Evolutionary conservation across 2,113 vertebrate species (phyloP), one percentile per base, ranked within the genome.

Genomic region (Montifringilla adamsi): DNA sequence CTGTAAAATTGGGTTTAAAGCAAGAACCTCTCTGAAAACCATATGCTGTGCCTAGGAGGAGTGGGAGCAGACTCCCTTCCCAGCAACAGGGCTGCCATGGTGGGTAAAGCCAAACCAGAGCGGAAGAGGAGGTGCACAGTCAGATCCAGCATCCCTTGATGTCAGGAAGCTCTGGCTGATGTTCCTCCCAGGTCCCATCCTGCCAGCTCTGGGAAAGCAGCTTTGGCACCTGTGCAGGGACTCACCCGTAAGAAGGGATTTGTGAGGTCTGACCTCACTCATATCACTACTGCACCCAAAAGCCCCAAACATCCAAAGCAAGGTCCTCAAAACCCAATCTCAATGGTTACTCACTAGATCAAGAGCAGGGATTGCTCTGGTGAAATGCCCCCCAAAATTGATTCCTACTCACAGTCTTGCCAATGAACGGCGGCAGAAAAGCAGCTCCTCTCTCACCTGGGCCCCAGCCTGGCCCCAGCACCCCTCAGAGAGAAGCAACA

Each of bases 1-100:
- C 95, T 95, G 97, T 94, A 95, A 96, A 96, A 96, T 94, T 91
- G 87, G 92, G 95, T 97, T 95, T 96, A 95, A 94, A 97, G 94
- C 91, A 95, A 89, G 85, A 93, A 94, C 94, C 78, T 94, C 75
- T 84, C 88, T 95, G 96, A 86, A 96, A 97, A 95, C 92, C 93
- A 96, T 96, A 96, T 96, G 96, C 93, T 79, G 79, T 68, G 87
- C 87, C 68, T 63, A 91, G 76, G 73, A 92, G 88, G 90, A 82
- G 66, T 30, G 77, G 80, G 83, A 93, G 83, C 73, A 50, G 62
- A 24, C 37, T 70, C 92, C 88, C 76, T 44, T 78, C 93, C 83
- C 95, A 84, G 85, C 83, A 93, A 87, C 52, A 28, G 67, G 72
- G 75, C 70, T 67, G 81, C 0, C 2, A 49, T 1, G 6, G 50